Evolutionary conservation across 2,888 invertebrate genomes (phyloP).

Genomic region (Linnaemya tessellans): DNA sequence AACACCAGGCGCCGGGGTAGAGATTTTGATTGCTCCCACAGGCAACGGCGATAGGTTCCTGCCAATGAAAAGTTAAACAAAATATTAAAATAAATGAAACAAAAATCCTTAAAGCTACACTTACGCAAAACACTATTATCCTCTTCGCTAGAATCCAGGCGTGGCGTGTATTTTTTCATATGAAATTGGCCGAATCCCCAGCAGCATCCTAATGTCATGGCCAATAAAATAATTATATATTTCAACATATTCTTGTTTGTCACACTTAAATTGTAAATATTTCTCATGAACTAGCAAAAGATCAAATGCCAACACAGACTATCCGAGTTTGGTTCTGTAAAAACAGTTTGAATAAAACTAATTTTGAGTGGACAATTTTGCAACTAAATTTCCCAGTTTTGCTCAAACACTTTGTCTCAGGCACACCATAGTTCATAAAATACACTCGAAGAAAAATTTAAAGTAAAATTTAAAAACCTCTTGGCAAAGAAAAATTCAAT

Average conservation of each 20-base stretch:
- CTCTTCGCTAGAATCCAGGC: slow-evolving; percentile 77
- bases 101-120: slow-evolving; percentile 27
- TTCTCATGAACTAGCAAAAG: neutral
- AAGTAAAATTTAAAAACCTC: neutral
- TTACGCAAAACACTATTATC: slow-evolving; percentile 79
- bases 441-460: slow-evolving; percentile 38
- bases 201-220: slow-evolving; percentile 65
- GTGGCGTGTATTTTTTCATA: slow-evolving; percentile 79
- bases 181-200: slow-evolving; percentile 79
- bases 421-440: neutral
- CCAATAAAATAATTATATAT: slow-evolving; percentile 59
- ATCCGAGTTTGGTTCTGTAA: slow-evolving; percentile 50
- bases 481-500: neutral
- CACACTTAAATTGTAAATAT: neutral
- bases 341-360: slow-evolving; percentile 54
- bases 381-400: slow-evolving; percentile 40
- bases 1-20: slow-evolving; percentile 81
- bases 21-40: slow-evolving; percentile 82
- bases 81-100: neutral
- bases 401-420: slow-evolving; percentile 18
- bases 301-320: neutral
- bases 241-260: slow-evolving; percentile 41
- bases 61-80: neutral
- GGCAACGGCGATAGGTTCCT: slow-evolving; percentile 82
- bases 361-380: slow-evolving; percentile 6